A percentile compares a stretch with the other conserved stretches of the same genome.
These are phyloP conservation scores for Linnaemya vulpina DNA, from an alignment of 2,888 invertebrate genomes.

Conservation along the genomic window DNA sequence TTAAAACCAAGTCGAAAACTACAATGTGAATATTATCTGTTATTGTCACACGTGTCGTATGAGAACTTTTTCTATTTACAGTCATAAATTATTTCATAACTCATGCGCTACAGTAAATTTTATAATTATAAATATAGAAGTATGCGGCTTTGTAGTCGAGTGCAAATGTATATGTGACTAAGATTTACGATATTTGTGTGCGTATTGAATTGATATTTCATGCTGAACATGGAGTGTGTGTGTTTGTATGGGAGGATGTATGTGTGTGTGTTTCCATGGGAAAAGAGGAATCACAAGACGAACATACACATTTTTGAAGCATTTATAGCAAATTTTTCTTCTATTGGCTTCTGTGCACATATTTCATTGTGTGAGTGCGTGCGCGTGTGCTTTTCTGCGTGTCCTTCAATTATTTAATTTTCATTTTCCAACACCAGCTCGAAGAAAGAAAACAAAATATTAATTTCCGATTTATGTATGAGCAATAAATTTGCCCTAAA, in stretches of 20 bases:
- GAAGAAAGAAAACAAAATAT: neutral
- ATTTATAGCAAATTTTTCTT: neutral
- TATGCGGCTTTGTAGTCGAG: neutral
- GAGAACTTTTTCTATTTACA: neutral
- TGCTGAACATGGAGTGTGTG: neutral
- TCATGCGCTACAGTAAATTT: neutral
- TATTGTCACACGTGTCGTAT: neutral
- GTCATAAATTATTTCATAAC: neutral
- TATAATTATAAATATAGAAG: neutral
- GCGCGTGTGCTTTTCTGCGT: neutral
- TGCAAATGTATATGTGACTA: neutral
- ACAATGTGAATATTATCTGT: neutral
- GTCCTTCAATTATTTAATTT: constrained; percentile 1
- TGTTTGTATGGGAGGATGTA: neutral
- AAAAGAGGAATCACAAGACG: neutral
- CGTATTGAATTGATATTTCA: constrained; percentile 4
- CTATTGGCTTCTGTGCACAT: constrained; percentile 8
- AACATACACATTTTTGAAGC: neutral
- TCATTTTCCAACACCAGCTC: neutral
- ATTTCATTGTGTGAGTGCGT: neutral
- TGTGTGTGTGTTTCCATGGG: neutral
- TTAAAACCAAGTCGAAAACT: too few relatives aligned
- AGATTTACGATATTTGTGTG: constrained; percentile 7
- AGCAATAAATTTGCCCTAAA: constrained; percentile 4
- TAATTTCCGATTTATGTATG: neutral